Evolutionary conservation across 2,888 invertebrate species (phyloP).

Genomic region (Drosophila greeni): DNA sequence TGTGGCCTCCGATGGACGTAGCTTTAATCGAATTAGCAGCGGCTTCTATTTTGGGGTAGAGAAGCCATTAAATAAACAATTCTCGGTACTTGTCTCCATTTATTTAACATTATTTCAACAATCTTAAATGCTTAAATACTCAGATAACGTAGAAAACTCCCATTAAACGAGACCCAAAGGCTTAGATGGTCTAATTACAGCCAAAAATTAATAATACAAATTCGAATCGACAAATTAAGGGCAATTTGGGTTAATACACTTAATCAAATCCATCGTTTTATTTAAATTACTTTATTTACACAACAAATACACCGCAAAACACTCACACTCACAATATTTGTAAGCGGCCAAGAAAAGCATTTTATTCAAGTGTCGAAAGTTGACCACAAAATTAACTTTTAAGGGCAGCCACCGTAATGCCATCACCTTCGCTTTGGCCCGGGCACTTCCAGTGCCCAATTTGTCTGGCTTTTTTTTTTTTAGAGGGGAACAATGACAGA

Average conservation of each 20-base stretch:
- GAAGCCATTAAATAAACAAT: neutral
- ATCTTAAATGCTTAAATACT: neutral
- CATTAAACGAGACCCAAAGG: neutral
- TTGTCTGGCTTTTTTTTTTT: slow-evolving; percentile 39
- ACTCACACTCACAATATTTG: slow-evolving; percentile 25
- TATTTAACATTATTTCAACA: neutral
- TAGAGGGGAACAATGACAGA: slow-evolving; percentile 36
- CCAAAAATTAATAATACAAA: neutral
- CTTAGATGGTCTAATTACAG: neutral
- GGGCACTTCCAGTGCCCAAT: slow-evolving; percentile 57
- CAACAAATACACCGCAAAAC: slow-evolving; percentile 31
- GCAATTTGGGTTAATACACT: neutral
- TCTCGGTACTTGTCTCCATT: neutral
- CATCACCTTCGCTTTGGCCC: slow-evolving; percentile 45
- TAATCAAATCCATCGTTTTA: slow-evolving; percentile 2
- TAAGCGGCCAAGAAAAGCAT: slow-evolving; percentile 12
- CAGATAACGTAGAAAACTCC: neutral
- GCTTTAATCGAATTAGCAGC: slow-evolving; percentile 25
- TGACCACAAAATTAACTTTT: slow-evolving; percentile 50
- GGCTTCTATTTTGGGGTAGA: neutral
- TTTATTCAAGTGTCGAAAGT: slow-evolving; percentile 44
- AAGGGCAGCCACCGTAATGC: slow-evolving; percentile 52
- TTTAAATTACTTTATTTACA: slow-evolving; percentile 27
- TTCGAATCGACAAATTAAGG: neutral
- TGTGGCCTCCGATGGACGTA: slow-evolving; percentile 18